Evolutionary conservation across 2,888 invertebrate species (phyloP), one percentile per base, ranked within the genome.

Genomic region (Dicranocentrus wangi): DNA sequence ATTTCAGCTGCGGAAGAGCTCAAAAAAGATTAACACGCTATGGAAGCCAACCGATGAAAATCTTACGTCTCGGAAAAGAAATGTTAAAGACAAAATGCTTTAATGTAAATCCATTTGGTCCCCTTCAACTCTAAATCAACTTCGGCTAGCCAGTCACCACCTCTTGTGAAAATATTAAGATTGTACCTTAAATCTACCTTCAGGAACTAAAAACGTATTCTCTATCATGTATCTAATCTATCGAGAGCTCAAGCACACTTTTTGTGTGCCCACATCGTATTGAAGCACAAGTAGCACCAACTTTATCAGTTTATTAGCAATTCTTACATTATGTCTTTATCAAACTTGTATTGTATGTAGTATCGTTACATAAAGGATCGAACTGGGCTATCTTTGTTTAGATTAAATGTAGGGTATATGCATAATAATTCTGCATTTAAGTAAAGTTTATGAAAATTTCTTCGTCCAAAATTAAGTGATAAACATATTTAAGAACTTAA

Each of bases 141-240:
- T n/a, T 25, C 65, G 65, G 65, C 65, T 75, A 75, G 75, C 75
- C 75, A 75, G 66, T 66, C 75, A 42, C 55, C 65, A 65, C 5
- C n/a, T 23, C 39, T 39, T 39, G 39, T 39, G 5, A 8, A 39
- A 39, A 39, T 39, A 39, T 51, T 15, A 19, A 51, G 51, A 51
- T 51, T 17, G 51, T 51, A 51, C 39, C 39, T 13, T 39, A 39
- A 8, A 39, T 19, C 51, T 51, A 39, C 39, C 7, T n/a, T n/a
- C n/a, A n/a, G n/a, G n/a, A n/a, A n/a, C n/a, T n/a, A n/a, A n/a
- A n/a, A n/a, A n/a, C n/a, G n/a, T n/a, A n/a, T n/a, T n/a, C n/a
- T n/a, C n/a, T n/a, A n/a, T n/a, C n/a, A n/a, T n/a, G n/a, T n/a
- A n/a, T n/a, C n/a, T n/a, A n/a, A n/a, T n/a, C n/a, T n/a, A n/a